Conservation (phyloP, 2,113 vertebrate species). For the Ochotona curzoniae region DNA sequence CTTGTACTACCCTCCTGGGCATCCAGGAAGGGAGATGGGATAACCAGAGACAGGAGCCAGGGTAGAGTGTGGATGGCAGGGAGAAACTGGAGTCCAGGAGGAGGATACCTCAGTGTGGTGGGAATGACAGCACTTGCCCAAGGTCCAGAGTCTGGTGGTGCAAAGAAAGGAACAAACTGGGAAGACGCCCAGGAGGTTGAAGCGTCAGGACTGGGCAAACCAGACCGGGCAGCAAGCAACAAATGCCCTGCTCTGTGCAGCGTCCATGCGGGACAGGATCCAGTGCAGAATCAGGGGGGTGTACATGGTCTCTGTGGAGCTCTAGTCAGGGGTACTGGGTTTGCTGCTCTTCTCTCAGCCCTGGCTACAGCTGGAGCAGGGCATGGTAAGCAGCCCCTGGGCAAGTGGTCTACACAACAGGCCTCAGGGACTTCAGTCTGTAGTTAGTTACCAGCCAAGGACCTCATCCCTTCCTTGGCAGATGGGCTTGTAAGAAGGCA, state of each 20-base stretch:
- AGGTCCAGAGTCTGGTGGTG: not conserved
- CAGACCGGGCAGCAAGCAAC: not conserved
- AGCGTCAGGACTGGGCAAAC: not conserved
- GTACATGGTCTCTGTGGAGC: not conserved
- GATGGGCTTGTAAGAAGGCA: not conserved
- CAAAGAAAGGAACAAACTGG: not conserved
- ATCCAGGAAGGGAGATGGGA: not conserved
- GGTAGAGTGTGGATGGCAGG: accelerated
- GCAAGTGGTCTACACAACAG: not conserved
- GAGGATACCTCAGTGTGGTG: not conserved
- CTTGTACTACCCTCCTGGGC: not conserved
- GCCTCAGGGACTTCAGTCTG: not conserved
- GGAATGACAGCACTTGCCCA: not conserved
- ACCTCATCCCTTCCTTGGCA: not conserved
- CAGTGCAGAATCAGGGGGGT: not conserved
- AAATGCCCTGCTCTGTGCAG: not conserved
- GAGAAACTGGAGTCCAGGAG: not conserved
- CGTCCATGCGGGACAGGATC: not conserved
- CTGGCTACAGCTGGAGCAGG: accelerated
- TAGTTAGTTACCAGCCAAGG: not conserved
- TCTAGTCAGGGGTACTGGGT: too few relatives aligned
- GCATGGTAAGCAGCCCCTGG: accelerated
- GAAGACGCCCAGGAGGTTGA: not conserved
- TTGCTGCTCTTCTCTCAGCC: not conserved
- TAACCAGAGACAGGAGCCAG: not conserved